Conservation (phyloP, 2,797 vertebrate genomes). For the Rallus crepitans region DNA sequence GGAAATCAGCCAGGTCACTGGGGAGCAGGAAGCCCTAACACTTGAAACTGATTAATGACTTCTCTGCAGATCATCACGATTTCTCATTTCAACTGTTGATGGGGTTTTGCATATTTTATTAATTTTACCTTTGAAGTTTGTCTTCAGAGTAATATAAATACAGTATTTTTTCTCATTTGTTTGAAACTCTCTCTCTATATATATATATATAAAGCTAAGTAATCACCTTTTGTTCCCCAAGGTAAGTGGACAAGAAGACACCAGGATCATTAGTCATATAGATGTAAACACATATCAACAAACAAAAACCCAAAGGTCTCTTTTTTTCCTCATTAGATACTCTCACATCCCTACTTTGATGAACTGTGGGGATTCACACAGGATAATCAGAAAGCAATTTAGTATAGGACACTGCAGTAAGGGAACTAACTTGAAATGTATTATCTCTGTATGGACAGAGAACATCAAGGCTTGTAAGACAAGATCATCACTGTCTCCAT, state of each 20-base stretch:
- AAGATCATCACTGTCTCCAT: constrained; percentile 46
- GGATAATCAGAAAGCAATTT: constrained; percentile 63
- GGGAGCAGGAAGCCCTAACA: rapidly evolving
- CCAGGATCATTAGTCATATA: background rate
- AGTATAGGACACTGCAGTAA: background rate
- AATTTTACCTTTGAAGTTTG: background rate
- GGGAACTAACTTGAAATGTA: constrained; percentile 36
- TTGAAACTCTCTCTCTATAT: background rate
- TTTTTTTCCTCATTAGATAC: background rate
- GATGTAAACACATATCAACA: background rate
- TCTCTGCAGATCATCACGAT: background rate
- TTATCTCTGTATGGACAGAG: constrained; percentile 48
- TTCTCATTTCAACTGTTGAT: too few species aligned
- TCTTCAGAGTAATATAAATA: background rate
- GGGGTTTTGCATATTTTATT: background rate
- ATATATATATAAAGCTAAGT: background rate
- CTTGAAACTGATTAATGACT: background rate
- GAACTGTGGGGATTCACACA: constrained; percentile 55
- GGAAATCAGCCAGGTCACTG: background rate
- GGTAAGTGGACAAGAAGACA: background rate
- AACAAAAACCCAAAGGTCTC: constrained; percentile 10
- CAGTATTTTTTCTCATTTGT: background rate
- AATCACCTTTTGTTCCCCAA: background rate
- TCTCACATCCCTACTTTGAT: constrained; percentile 14
- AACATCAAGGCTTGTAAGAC: constrained; percentile 53